Percentiles rank a stretch among this genome's conserved stretches.
phyloP scores from a whole-genome alignment of 1,140 invertebrate genomes.

The Ostrea edulis region DNA sequence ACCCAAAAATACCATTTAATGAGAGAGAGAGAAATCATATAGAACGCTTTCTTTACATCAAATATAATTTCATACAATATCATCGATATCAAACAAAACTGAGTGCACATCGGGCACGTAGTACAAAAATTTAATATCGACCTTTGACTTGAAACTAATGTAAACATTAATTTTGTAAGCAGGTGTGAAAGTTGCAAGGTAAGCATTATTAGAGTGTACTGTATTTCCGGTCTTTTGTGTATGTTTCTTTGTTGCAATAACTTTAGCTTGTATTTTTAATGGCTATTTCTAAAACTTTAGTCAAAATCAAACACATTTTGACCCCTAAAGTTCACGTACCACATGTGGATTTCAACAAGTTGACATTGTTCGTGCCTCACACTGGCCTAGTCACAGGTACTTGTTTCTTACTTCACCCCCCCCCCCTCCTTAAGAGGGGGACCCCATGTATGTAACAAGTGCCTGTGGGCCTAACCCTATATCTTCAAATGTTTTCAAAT shows the following conservation, averaged over 20 bases:
- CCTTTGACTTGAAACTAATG: slow-evolving; percentile 51
- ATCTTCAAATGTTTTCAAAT: too few species aligned
- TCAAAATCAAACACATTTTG: background rate
- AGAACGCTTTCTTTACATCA: background rate
- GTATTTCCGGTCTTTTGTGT: background rate
- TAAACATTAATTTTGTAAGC: slow-evolving; percentile 28
- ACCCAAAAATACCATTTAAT: background rate
- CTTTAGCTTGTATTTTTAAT: background rate
- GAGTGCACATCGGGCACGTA: background rate
- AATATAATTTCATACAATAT: background rate
- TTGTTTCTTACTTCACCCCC: too few species aligned
- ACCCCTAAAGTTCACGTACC: background rate
- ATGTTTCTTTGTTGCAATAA: background rate
- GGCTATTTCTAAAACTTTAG: background rate
- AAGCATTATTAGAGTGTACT: slow-evolving; percentile 37
- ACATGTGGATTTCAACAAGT: background rate
- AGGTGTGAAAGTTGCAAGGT: slow-evolving; percentile 17
- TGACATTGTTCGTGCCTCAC: too few species aligned
- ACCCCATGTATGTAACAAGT: too few species aligned
- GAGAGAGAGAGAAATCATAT: background rate
- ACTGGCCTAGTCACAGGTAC: too few species aligned
- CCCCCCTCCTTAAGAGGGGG: too few species aligned
- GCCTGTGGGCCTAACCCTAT: too few species aligned
- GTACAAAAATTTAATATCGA: background rate
- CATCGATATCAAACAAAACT: background rate